Evolutionary conservation across 2,113 vertebrate genomes (phyloP), one percentile per base, ranked within the genome.

Genomic region (Anseranas semipalmata): DNA sequence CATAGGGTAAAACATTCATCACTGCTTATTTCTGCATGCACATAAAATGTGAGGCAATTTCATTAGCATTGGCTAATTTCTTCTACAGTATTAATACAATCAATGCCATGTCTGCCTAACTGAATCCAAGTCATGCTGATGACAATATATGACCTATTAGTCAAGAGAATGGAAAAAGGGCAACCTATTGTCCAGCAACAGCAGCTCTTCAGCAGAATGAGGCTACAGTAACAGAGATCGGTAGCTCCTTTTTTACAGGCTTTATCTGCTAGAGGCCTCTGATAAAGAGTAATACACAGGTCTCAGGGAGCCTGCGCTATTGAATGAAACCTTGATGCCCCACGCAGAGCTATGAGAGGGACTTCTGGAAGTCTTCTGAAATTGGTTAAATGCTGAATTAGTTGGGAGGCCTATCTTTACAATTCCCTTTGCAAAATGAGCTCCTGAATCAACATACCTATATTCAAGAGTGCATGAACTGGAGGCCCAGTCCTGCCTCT

Each of bases 261-360:
- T 91, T 89, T 87, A 82, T 93, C 85, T 94, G 58, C 74, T 52
- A 45, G 39, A 93, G 25, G 66, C 58, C 87, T 93, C 65, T 92
- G 89, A 92, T 81, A 81, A 90, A 89, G 80, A 56, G 80, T 25
- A 81, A 67, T 80, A 52, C 22, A 41, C 18, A 62, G 41, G 28
- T 33, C 68, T 72, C 27, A 7, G 76, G 43, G 45, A 90, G 37
- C 21, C 39, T 88, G n/a, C 15, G 5, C 45, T 33, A 1, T 19
- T 28, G 58, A 85, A 24, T 20, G 50, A 81, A 84, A 81, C 35
- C 55, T 62, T 14, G 1, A 22, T 80, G 71, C 4, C 22, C 25
- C 24, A 32, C 24, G 6, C 1, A 39, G 22, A 58, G 21, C 50
- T 48, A 10, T 7, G 8, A 77, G 30, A 48, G 20, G n/a, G 48